phyloP scores from a whole-genome alignment of 64 coral and sea anemone genomes.

The Actinia equina region DNA sequence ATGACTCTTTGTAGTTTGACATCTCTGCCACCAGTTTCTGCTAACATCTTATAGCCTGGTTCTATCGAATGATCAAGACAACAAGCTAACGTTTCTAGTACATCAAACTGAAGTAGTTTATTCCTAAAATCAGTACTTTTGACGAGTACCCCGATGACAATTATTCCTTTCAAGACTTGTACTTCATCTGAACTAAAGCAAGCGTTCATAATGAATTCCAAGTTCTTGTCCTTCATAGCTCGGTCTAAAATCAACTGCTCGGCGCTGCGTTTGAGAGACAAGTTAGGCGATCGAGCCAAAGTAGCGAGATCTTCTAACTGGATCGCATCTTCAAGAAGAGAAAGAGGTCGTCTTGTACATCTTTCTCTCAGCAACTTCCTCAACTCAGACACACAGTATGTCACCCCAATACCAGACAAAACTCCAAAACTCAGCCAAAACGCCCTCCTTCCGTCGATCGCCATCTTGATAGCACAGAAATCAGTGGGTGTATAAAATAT shows the following conservation, averaged over 20 bases:
- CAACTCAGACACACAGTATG: slow-evolving; percentile 58
- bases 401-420: slow-evolving; percentile 62
- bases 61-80: slow-evolving; percentile 57
- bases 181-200: slow-evolving; percentile 54
- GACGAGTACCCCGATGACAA: slow-evolving; percentile 61
- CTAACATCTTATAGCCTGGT: slow-evolving; percentile 49
- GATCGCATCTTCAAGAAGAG: slow-evolving; percentile 48
- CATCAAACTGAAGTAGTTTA: slow-evolving; percentile 46
- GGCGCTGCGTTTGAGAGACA: slow-evolving; percentile 71
- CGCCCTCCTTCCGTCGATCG: slow-evolving; percentile 53
- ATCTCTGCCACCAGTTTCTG: slow-evolving; percentile 58
- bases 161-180: slow-evolving; percentile 80
- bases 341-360: slow-evolving; percentile 68
- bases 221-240: slow-evolving; percentile 66
- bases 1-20: slow-evolving; percentile 64
- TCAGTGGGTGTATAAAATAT: neutral
- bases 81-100: slow-evolving; percentile 66
- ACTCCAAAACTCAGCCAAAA: slow-evolving; percentile 66
- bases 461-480: slow-evolving; percentile 39
- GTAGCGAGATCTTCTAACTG: slow-evolving; percentile 60
- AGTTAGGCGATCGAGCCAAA: slow-evolving; percentile 66
- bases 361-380: slow-evolving; percentile 73
- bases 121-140: slow-evolving; percentile 65
- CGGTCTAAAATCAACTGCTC: slow-evolving; percentile 72
- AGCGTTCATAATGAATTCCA: slow-evolving; percentile 59